Percentiles rank a stretch among this genome's conserved stretches.
Conservation (phyloP, 2,888 invertebrate genomes). For the Eremobia ochroleuca region DNA sequence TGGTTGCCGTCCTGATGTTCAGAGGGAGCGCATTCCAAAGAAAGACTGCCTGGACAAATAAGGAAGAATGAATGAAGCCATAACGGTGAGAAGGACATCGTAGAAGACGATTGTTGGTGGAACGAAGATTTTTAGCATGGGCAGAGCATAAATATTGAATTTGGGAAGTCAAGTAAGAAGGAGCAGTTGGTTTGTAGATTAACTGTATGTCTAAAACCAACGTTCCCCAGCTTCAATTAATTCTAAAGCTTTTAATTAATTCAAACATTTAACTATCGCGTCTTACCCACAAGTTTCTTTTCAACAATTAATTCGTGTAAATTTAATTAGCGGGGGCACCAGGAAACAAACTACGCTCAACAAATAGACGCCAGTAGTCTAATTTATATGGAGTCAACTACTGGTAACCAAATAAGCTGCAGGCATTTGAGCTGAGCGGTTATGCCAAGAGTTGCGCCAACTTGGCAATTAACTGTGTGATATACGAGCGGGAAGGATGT, state of each 20-base stretch:
- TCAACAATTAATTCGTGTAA: constrained; percentile 51
- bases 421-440: constrained; percentile 63
- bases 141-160: no score
- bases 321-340: constrained; percentile 46
- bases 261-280: constrained; percentile 13
- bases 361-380: constrained; percentile 60
- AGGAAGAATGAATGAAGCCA: no score
- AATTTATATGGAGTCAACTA: constrained; percentile 70
- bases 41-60: no score
- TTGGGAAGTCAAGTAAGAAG: no score
- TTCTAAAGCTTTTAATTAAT: no score
- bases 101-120: no score
- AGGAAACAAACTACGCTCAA: constrained; percentile 4
- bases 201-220: constrained; percentile 3
- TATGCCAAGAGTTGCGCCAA: constrained; percentile 50
- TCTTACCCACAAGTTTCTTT: constrained; percentile 28
- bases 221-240: constrained; percentile 2
- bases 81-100: no score
- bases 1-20: no score
- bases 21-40: no score
- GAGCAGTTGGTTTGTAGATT: no score
- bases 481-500: constrained; percentile 18
- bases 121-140: no score
- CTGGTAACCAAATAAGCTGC: constrained; percentile 68
- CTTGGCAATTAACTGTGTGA: constrained; percentile 56